Evolutionary conservation across 2,888 invertebrate species (phyloP).

Genomic region (Catotricha subobsoleta): DNA sequence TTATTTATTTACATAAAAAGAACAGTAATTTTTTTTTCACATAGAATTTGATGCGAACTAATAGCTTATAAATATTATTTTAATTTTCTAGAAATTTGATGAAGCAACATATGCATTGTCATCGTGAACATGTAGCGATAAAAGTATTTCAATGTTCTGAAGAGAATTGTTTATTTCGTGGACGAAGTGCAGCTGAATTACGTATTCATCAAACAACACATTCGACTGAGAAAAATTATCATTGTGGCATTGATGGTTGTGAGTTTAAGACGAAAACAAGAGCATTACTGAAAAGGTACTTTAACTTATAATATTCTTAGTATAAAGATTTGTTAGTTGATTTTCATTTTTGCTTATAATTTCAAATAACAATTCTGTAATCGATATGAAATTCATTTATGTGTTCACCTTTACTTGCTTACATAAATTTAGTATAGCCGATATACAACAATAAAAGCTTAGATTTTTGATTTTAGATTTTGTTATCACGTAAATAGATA

Average conservation of each 20-base stretch:
- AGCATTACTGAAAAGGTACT: slow-evolving; percentile 34
- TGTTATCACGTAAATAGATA: too few relatives aligned
- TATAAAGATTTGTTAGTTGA: too few relatives aligned
- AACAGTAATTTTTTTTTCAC: neutral
- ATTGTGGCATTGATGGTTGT: slow-evolving; percentile 31
- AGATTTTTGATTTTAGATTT: too few relatives aligned
- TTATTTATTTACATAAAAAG: neutral
- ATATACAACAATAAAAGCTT: too few relatives aligned
- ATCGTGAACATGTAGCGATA: slow-evolving; percentile 24
- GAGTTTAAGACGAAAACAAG: slow-evolving; percentile 36
- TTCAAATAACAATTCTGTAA: too few relatives aligned
- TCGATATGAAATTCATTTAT: too few relatives aligned
- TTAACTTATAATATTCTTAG: too few relatives aligned
- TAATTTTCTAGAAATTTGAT: slow-evolving; percentile 36
- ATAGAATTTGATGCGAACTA: too few relatives aligned
- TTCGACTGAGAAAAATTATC: slow-evolving; percentile 30
- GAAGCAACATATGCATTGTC: slow-evolving; percentile 39
- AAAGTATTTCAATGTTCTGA: slow-evolving; percentile 36
- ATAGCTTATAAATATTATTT: too few relatives aligned
- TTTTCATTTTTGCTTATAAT: too few relatives aligned
- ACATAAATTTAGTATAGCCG: too few relatives aligned
- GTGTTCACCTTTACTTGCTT: too few relatives aligned
- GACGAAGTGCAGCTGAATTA: slow-evolving; percentile 36
- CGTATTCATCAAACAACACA: slow-evolving; percentile 38
- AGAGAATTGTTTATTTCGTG: slow-evolving; percentile 37